phyloP scores from a whole-genome alignment of 2,113 vertebrate species.

The Tor tambroides region DNA sequence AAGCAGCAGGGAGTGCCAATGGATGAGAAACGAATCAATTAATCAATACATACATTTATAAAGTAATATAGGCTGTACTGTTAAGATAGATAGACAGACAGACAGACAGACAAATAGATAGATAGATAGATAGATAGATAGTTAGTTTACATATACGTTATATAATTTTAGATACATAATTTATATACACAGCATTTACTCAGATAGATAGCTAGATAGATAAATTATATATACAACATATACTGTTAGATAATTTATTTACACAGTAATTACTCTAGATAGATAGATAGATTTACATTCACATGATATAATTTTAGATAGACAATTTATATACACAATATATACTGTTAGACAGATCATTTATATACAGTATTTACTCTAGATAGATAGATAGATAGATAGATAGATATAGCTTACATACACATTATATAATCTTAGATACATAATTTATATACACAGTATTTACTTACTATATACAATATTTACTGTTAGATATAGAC shows the following conservation, averaged over 20 bases:
- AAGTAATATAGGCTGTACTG: not conserved
- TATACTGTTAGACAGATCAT: not conserved
- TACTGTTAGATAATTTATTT: not conserved
- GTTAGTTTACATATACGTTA: no score
- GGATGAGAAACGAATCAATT: not conserved
- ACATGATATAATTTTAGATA: not conserved
- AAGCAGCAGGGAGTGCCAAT: conserved; percentile 5
- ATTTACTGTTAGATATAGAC: no score
- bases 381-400: not conserved
- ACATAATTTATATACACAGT: not conserved
- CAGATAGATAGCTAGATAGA: not conserved
- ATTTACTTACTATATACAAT: no score
- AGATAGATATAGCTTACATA: no score
- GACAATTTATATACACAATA: not conserved
- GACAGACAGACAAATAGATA: not conserved
- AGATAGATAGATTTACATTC: not conserved
- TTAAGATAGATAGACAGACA: not conserved
- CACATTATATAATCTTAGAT: no score
- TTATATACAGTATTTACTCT: not conserved
- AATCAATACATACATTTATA: not conserved
- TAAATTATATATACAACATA: no score
- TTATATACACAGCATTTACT: not conserved
- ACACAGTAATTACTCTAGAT: not conserved
- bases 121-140: not conserved
- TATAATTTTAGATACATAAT: not conserved